A percentile compares a stretch with the other conserved stretches of the same genome.
phyloP scores from a whole-genome alignment of 2,113 vertebrate species.

The Microcebus ravelobensis region DNA sequence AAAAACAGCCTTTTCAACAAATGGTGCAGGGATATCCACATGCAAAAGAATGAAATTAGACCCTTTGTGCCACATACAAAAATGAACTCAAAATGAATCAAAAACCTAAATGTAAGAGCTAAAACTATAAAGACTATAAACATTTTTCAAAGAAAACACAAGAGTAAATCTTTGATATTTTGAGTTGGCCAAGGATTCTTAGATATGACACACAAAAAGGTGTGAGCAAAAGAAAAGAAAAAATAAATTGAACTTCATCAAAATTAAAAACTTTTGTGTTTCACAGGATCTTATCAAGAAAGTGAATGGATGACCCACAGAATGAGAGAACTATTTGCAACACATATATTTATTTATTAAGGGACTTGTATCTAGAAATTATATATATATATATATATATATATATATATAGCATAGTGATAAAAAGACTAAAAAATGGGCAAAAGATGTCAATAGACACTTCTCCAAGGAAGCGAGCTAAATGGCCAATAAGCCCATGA shows the following conservation, averaged over 20 bases:
- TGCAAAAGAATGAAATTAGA: not conserved
- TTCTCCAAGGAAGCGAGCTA: not conserved
- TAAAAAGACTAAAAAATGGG: not conserved
- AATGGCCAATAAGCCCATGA: not conserved
- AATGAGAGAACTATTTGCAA: not conserved
- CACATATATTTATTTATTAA: not conserved
- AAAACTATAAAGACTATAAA: not conserved
- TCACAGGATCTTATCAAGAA: not conserved
- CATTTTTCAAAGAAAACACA: not conserved
- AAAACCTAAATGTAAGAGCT: not conserved
- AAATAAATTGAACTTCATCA: not conserved
- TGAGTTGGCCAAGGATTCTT: not conserved
- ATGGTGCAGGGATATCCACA: not conserved
- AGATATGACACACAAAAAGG: not conserved
- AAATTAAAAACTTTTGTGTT: not conserved
- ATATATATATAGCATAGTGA: not conserved
- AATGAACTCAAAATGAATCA: not conserved
- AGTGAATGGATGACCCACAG: not conserved
- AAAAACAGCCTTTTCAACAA: not conserved
- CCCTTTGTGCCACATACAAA: not conserved
- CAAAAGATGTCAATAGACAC: not conserved
- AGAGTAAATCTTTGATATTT: not conserved
- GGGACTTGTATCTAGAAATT: not conserved
- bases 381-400: not conserved
- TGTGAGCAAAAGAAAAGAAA: not conserved